Base-by-base conservation (phyloP, 2,888 invertebrate genomes). In the Polydrusus tereticollis region DNA sequence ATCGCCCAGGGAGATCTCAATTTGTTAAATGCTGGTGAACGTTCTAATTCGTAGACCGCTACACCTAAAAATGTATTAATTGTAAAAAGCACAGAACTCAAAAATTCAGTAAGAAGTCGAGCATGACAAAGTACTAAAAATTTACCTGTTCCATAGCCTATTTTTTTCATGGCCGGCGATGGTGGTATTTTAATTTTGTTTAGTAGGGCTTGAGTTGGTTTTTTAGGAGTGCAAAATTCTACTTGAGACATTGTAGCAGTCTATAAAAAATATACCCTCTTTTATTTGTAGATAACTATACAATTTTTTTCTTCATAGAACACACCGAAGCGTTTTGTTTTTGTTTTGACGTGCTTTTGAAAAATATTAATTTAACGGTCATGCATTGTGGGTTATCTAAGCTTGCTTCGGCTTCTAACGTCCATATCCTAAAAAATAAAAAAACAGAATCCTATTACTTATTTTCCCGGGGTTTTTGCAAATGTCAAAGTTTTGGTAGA, bases 1-100 rank as follows among this genome's bases (percentile, higher is more conserved):
- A 96, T 87, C 0, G 95, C 95, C 95, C 95, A 95, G 0, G 95
- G 95, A 0, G 95, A 95, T n/a, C 90, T 88, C 0, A 88, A 84
- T 77, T 89, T 88, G 6, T 92, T 91, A 0, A 88, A 88, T 77
- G 88, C 87, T 0, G 94, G 93, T 0, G 93, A 93, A 74, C 95
- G 87, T 67, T 93, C 88, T 73, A 95, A 82, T 76, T 92, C 90
- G 85, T 93, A 94, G 0, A 95, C 94, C 76, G 89, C 90, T 12
- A 95, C 91, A 65, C 95, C 93, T 93, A 66, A 4, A 75, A 74
- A 67, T 50, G 57, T 18, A 55, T 63, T 23, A 41, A 8, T 38
- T 43, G 26, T 33, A 52, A 18, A 26, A 65, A 29, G 2, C 5
- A 14, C 14, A 12, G 12, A 14, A 1, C n/a, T n/a, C 21, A 29